Base-by-base conservation (phyloP, 2,888 invertebrate genomes). In the Tachystola acroxantha region DNA sequence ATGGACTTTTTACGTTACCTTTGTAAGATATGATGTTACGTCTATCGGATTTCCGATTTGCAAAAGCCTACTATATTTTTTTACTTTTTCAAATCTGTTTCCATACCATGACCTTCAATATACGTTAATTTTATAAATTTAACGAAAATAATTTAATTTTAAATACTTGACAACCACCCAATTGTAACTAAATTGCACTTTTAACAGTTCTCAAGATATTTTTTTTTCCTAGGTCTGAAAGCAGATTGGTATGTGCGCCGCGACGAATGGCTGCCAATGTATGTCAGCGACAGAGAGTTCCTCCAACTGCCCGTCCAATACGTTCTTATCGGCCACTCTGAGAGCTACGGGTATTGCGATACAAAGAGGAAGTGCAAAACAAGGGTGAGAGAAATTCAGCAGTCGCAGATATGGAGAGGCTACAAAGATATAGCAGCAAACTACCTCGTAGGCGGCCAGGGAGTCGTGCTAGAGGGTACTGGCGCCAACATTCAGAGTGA, bases 231-330 rank as follows among this genome's bases (percentile, higher is more conserved):
- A 46, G 45, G 32, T 46, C 20, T 48, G 10, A 34, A 37, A 9
- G 42, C 37, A n/a, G 11, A 34, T 7, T 50, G 50, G 48, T 48
- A 48, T 33, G 33, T 46, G 2, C 38, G 40, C 1, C 36, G 46
- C 4, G 33, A 20, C 7, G 38, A 42, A 13, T 48, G 48, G 48
- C 43, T 22, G 10, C 7, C 36, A 1, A 14, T 30, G 29, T 4
- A 7, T 1, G 10, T 9, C 4, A 20, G 13, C 11, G 10, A 24
- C 6, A 4, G 7, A 7, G 10, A 22, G 4, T 41, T 31, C 14
- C 31, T 48, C 6, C 12, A 34, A 1, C 13, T 46, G 7, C 48
- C 48, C 2, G 32, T 46, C 2, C 19, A 28, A 1, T 25, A 29
- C 13, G 46, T 45, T 3, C 25, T 48, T 2, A 35, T 48, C 10